Base-by-base conservation (phyloP, 2,797 vertebrate species). In the Neosilurus mollespiculum region DNA sequence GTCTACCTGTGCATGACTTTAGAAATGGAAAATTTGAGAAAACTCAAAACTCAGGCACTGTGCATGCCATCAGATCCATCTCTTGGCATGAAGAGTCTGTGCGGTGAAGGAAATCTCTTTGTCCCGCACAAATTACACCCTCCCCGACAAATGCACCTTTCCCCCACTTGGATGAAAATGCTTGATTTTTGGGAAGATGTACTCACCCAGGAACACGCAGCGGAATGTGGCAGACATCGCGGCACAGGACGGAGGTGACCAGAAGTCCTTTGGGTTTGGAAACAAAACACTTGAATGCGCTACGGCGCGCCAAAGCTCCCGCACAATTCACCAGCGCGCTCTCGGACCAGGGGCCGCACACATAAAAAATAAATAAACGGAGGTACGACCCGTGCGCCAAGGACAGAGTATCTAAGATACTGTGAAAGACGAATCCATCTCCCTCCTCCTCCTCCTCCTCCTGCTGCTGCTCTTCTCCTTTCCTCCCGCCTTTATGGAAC, bases 151-250 rank as follows among this genome's bases (percentile, higher is more conserved):
- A 78, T 12, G 14, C 58, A 2, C 8, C 15, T 37, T 76, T 8
- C 0, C 3, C 16, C n/a, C 24, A 3, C 9, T 54, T 56, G 2
- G 34, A 10, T 49, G 0, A 11, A 78, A 43, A 34, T 34, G 72
- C 16, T 56, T 37, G 22, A 43, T 58, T 51, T 75, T 9, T 5
- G n/a, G n/a, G 22, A 84, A 80, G 66, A 81, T 87, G 86, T 90
- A 94, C 95, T 95, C 92, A 95, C 95, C 94, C 87, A 95, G 91
- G 92, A 94, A 93, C 92, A 94, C 93, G 91, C 91, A 93, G 87
- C 88, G 89, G 81, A 91, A 92, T 86, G 87, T 91, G 87, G 93
- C 92, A 94, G 94, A 93, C 95, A 95, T 95, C 92, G 86, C 92
- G 92, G 92, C 93, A 90, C 84, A 54, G 59, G 83, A 65, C 71